Evolutionary conservation across 1,140 invertebrate genomes (phyloP).

Genomic region (Ganaspis sp.): DNA sequence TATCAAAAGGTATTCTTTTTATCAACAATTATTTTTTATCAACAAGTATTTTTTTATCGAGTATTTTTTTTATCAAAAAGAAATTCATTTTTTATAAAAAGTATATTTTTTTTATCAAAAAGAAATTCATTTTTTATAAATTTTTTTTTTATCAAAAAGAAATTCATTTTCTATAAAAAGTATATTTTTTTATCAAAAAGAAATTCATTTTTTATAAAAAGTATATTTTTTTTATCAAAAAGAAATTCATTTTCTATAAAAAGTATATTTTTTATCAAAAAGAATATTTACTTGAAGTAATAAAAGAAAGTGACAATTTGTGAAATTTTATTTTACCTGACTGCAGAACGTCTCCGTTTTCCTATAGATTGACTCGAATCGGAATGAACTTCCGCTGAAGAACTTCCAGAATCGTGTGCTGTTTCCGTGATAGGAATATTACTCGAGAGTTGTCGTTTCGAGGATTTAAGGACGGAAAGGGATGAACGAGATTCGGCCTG

Average conservation of each 20-base stretch:
- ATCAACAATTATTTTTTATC: too few species aligned
- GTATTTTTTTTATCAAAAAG: background rate
- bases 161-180: background rate
- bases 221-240: background rate
- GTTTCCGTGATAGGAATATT: slow-evolving; percentile 71
- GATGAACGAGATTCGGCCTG: slow-evolving; percentile 75
- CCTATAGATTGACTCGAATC: slow-evolving; percentile 75
- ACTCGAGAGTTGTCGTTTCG: slow-evolving; percentile 71
- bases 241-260: background rate
- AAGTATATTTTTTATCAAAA: background rate
- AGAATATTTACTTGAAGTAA: background rate
- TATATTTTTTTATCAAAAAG: slow-evolving; percentile 1
- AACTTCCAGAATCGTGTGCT: slow-evolving; percentile 74
- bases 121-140: too few species aligned
- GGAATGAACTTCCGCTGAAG: slow-evolving; percentile 74
- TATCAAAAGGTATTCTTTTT: too few species aligned
- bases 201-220: background rate
- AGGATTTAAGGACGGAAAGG: slow-evolving; percentile 74
- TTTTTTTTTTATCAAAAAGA: background rate
- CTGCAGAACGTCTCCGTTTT: slow-evolving; percentile 67
- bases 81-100: background rate
- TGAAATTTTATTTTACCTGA: slow-evolving; percentile 59
- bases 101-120: too few species aligned
- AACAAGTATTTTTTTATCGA: too few species aligned
- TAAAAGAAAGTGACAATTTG: background rate